These are phyloP conservation scores for Moxostoma hubbsi DNA, from an alignment of 2,797 vertebrate species.

Conservation along the genomic window DNA sequence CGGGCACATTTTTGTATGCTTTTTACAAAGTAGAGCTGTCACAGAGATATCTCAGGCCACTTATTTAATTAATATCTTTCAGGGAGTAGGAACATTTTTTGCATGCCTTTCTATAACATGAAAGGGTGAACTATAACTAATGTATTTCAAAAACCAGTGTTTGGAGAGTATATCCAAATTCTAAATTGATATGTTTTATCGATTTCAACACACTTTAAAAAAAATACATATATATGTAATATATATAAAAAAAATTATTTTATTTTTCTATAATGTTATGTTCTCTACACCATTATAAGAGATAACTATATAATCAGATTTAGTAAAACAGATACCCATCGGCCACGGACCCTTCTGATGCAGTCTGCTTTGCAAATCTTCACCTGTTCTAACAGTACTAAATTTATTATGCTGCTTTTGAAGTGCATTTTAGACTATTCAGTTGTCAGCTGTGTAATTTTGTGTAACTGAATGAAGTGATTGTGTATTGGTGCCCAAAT, in stretches of 20 bases:
- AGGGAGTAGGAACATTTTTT: no score
- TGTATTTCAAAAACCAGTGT: background rate
- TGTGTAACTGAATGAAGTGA: background rate
- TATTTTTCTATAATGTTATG: background rate
- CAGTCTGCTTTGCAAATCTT: background rate
- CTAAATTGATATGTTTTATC: background rate
- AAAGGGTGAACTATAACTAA: constrained; percentile 22
- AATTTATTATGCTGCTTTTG: constrained; percentile 11
- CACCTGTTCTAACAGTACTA: constrained; percentile 3
- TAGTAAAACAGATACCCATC: background rate
- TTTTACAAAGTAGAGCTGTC: no score
- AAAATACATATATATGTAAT: background rate
- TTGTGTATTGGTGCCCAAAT: background rate
- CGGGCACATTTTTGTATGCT: no score
- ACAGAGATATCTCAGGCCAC: no score
- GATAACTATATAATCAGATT: background rate
- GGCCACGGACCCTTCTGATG: background rate
- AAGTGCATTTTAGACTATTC: background rate
- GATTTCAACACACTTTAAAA: background rate
- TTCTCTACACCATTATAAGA: background rate
- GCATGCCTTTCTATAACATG: constrained; percentile 12
- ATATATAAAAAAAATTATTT: background rate
- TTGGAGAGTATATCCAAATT: background rate
- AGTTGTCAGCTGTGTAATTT: background rate
- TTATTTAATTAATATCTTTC: no score